phyloP scores from a whole-genome alignment of 2,113 vertebrate genomes.

The Columba livia region DNA sequence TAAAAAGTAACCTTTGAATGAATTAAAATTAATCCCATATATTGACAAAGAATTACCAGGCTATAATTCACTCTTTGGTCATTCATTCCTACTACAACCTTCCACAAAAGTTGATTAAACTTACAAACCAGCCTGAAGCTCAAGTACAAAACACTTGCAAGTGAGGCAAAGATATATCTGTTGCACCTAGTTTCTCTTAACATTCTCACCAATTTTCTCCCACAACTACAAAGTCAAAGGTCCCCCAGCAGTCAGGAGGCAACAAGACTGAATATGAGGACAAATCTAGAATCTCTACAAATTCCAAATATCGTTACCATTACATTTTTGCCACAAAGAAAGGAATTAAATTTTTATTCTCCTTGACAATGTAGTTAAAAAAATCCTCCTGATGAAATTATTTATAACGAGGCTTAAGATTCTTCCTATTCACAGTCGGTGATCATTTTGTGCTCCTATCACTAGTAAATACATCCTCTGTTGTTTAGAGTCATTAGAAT shows the following conservation, averaged over 20 bases:
- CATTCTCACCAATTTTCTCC: not conserved
- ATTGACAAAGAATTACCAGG: not conserved
- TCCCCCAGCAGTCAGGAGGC: not conserved
- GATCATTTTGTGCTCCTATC: not conserved
- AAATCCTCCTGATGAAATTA: not conserved
- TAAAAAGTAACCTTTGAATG: not conserved
- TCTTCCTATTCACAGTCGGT: not conserved
- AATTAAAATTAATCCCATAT: not conserved
- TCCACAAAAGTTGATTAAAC: not conserved
- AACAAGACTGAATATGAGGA: not conserved
- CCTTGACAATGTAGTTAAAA: not conserved
- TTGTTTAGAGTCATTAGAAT: not conserved
- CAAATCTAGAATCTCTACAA: not conserved
- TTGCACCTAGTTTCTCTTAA: not conserved
- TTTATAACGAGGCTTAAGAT: not conserved
- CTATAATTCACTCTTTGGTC: not conserved
- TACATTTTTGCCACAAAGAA: not conserved
- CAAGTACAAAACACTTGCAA: not conserved
- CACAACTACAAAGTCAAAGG: not conserved
- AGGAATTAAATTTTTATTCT: not conserved
- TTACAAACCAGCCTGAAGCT: constrained; percentile 4
- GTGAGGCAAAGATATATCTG: not conserved
- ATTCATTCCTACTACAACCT: not conserved
- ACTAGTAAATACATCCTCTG: not conserved
- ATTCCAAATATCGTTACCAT: not conserved